Percentiles rank a stretch among this genome's conserved stretches.
Conservation (phyloP, 2,888 invertebrate genomes). For the Drosophila colorata region DNA sequence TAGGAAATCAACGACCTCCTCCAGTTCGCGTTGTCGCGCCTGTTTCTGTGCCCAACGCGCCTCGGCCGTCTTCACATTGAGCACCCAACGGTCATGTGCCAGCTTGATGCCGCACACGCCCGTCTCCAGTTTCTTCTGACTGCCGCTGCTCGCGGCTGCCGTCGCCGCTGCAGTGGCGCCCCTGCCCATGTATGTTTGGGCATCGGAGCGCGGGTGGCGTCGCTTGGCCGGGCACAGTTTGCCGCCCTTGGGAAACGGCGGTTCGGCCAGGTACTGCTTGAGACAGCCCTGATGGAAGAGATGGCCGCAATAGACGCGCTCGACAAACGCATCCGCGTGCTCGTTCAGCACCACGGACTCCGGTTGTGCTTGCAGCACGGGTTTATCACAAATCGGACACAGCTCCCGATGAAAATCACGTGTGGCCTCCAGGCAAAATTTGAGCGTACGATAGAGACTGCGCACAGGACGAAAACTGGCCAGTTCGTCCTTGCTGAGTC, state of each 20-base stretch:
- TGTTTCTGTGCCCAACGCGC: constrained; percentile 92
- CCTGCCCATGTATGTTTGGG: constrained; percentile 75
- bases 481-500: constrained; percentile 85
- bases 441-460: constrained; percentile 87
- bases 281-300: constrained; percentile 90
- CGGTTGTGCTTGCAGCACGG: constrained; percentile 88
- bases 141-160: background rate
- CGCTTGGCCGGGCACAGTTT: constrained; percentile 88
- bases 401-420: constrained; percentile 87
- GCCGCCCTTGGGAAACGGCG: constrained; percentile 90
- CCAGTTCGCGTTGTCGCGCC: constrained; percentile 90
- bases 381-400: constrained; percentile 88
- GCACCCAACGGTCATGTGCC: constrained; percentile 90
- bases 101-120: constrained; percentile 87
- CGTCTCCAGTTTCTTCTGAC: constrained; percentile 15
- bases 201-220: constrained; percentile 84
- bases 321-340: constrained; percentile 87
- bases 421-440: constrained; percentile 88
- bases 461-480: constrained; percentile 88
- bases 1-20: constrained; percentile 91
- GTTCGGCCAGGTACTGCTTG: constrained; percentile 89
- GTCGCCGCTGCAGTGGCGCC: constrained; percentile 61
- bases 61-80: constrained; percentile 89
- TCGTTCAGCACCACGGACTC: constrained; percentile 87
- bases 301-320: constrained; percentile 91